Base-by-base conservation (phyloP, 2,888 invertebrate species). In the Euclidia mi region DNA sequence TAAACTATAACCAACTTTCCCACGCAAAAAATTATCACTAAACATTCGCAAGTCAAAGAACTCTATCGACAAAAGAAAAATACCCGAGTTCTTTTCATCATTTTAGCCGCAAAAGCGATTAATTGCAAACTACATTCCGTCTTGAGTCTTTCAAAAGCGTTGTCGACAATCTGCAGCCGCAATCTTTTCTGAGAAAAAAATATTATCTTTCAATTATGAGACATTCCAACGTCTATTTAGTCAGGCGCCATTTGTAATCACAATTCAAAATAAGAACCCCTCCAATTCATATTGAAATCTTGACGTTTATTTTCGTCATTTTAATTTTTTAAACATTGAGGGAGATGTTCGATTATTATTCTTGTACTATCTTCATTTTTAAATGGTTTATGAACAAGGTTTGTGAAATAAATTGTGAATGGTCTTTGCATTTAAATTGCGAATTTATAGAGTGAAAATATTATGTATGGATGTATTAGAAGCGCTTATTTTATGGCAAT, bases 201-300 rank as follows among this genome's bases (percentile, higher is more conserved):
- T 89, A 89, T 89, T 89, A 87, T 90, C 86, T 85, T 89, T 89
- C 88, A 90, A 89, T 90, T 89, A 89, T 80, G 66, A 67, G 73
- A 82, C 76, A 79, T 81, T 81, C 78, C 78, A 65, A 65, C 76
- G 69, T 82, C 69, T 88, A 84, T 89, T 89, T 88, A 85, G 85
- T 80, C 88, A 89, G 86, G 84, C 84, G 84, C 64, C 68, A 71
- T 65, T 73, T 75, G 78, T 82, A 78, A 83, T 81, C 81, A 81
- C 76, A 85, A 86, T 82, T 83, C 76, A 82, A 87, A 87, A 88
- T 85, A 87, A 85, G 76, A 72, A 63, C 50, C 55, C 48, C 57
- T 56, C 45, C 43, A 56, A 56, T 53, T 43, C 15, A 38, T 32
- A 56, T 73, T 73, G 59, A 62, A 53, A 60, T 55, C 41, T 43